phyloP scores from a whole-genome alignment of 2,113 vertebrate species.

The Albula goreensis region DNA sequence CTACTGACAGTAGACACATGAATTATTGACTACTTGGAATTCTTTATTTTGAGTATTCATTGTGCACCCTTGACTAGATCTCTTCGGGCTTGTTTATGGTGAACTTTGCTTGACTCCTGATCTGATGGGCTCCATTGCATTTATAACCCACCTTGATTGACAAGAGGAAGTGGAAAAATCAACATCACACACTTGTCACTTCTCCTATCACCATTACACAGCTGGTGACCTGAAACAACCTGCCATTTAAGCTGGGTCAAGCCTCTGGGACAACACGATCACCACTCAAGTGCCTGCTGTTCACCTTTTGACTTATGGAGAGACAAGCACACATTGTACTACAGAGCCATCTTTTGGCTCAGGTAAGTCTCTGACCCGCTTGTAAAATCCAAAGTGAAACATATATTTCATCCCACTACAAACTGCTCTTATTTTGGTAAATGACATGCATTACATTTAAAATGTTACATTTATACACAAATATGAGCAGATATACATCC shows the following conservation, averaged over 20 bases:
- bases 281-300: neutral
- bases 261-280: conserved; percentile 21
- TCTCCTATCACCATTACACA: neutral
- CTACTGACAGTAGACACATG: conserved; percentile 17
- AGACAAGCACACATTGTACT: neutral
- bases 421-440: neutral
- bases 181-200: neutral
- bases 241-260: conserved; percentile 29
- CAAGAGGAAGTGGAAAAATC: neutral
- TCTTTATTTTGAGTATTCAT: conserved; percentile 33
- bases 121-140: neutral
- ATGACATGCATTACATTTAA: neutral
- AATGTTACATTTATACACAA: neutral
- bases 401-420: no score
- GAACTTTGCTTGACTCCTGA: conserved; percentile 35
- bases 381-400: no score
- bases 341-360: neutral
- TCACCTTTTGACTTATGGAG: neutral
- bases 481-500: neutral
- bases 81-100: conserved; percentile 24
- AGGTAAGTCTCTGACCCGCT: neutral
- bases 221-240: conserved; percentile 14
- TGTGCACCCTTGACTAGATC: neutral
- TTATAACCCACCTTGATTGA: neutral
- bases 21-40: conserved; percentile 26